phyloP scores from a whole-genome alignment of 37 sponge, comb jelly and placozoan species.

The Halichondria panicea region DNA sequence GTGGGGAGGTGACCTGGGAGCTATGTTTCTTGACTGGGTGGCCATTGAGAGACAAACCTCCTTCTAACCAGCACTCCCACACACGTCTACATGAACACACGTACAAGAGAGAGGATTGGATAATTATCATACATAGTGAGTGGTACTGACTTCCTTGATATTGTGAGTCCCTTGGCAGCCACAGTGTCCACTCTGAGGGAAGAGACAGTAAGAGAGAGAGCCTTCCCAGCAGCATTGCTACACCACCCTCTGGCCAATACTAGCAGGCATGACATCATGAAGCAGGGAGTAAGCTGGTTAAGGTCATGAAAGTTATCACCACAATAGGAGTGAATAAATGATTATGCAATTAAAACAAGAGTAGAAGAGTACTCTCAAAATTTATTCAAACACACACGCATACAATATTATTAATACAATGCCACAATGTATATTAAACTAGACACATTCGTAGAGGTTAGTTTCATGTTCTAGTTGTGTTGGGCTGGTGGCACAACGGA shows the following conservation, averaged over 20 bases:
- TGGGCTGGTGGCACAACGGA: not conserved
- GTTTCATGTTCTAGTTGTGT: not conserved
- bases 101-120: not conserved
- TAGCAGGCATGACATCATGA: too few species aligned
- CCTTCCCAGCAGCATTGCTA: slow-evolving; percentile 20
- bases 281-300: not conserved
- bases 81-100: slow-evolving; percentile 29
- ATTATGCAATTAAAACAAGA: not conserved
- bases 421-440: not conserved
- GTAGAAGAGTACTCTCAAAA: not conserved
- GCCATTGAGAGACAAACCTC: slow-evolving; percentile 45
- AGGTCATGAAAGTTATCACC: not conserved
- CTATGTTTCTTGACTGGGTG: slow-evolving; percentile 49
- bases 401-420: not conserved
- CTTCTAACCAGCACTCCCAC: slow-evolving; percentile 54
- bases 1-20: slow-evolving; percentile 13
- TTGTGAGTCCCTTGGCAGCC: slow-evolving; percentile 65
- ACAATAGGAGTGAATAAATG: too few species aligned
- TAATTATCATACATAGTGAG: not conserved
- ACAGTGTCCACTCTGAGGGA: slow-evolving; percentile 62
- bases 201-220: slow-evolving; percentile 20
- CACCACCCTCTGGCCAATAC: not conserved
- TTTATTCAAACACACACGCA: not conserved
- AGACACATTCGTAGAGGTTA: not conserved
- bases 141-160: slow-evolving; percentile 56